Evolutionary conservation across 2,797 vertebrate genomes (phyloP).

Genomic region (Mormyrus proboscirostris): DNA sequence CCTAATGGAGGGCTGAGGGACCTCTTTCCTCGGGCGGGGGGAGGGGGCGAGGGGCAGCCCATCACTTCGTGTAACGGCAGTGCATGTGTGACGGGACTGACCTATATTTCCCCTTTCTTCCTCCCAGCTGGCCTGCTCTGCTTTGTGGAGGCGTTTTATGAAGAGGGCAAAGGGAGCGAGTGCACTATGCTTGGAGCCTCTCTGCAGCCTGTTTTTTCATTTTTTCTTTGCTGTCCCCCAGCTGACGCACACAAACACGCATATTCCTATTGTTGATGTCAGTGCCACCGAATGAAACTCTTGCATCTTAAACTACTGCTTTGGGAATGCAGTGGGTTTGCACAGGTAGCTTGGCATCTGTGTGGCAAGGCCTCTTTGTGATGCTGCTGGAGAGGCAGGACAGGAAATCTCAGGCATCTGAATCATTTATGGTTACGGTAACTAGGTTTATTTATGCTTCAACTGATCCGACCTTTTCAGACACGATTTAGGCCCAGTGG

Average conservation of each 20-base stretch:
- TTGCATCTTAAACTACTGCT: background rate
- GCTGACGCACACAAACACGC: background rate
- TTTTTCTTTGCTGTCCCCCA: background rate
- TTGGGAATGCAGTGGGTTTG: background rate
- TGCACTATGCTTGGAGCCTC: conserved; percentile 23
- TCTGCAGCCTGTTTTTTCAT: background rate
- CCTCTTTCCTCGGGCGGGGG: conserved; percentile 77
- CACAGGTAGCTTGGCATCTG: background rate
- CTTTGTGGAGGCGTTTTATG: conserved; percentile 64
- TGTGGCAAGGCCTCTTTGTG: background rate
- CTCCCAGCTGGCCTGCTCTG: conserved; percentile 65
- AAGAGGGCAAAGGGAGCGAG: conserved; percentile 50
- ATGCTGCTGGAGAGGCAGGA: conserved; percentile 38
- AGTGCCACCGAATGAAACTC: background rate
- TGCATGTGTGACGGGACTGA: conserved; percentile 86
- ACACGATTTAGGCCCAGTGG: background rate
- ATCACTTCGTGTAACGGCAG: conserved; percentile 78
- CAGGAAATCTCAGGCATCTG: conserved; percentile 27
- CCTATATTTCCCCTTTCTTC: conserved; percentile 81
- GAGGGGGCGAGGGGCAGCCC: conserved; percentile 66
- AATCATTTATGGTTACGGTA: conserved; percentile 34
- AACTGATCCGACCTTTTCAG: conserved; percentile 23
- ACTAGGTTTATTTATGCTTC: conserved; percentile 36
- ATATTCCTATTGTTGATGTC: background rate
- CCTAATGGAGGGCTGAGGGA: conserved; percentile 82